Evolutionary conservation across 2,888 invertebrate species (phyloP), one percentile per base, ranked within the genome.

Genomic region (Drosophila rellima): DNA sequence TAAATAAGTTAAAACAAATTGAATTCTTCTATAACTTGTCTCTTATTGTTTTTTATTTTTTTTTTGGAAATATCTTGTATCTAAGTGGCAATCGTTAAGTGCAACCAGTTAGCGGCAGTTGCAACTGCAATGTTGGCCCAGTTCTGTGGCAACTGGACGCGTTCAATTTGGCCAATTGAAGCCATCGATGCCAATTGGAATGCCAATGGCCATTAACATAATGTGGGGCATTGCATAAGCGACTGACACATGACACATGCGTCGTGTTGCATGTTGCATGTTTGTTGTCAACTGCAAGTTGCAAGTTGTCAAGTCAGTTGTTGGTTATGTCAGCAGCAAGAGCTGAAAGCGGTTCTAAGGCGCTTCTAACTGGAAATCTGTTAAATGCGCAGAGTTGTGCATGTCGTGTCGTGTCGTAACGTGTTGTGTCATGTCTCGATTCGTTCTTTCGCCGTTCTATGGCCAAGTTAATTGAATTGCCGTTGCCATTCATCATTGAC

Each of bases 161-260:
- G 18, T 13, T 31, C 31, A 51, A 60, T 60, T 74, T 10, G 3
- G 6, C 51, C 42, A 42, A 44, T 48, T 18, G 29, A 23, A 29
- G 20, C n/a, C 11, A 3, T 3, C 37, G 23, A 39, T 54, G 35
- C 29, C 37, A 59, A 60, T 60, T 75, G 31, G 29, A 29, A 71
- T 70, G 45, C n/a, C 51, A 69, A 52, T 68, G 73, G 40, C 70
- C 65, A 75, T 74, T 74, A 74, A 64, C 76, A 74, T 71, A 71
- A 71, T 54, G 71, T 35, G 44, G 52, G 31, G 26, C 29, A 47
- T 73, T 73, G 70, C 73, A 73, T 70, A 55, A 73, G 54, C 33
- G 45, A 45, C 70, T 23, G 70, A 44, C 39, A 23, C 26, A 51
- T 13, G 10, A 11, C 13, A 13, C 13, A 33, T 59, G 68, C 68